Base-by-base conservation (phyloP, 2,113 vertebrate genomes). In the Brachirus orientalis region DNA sequence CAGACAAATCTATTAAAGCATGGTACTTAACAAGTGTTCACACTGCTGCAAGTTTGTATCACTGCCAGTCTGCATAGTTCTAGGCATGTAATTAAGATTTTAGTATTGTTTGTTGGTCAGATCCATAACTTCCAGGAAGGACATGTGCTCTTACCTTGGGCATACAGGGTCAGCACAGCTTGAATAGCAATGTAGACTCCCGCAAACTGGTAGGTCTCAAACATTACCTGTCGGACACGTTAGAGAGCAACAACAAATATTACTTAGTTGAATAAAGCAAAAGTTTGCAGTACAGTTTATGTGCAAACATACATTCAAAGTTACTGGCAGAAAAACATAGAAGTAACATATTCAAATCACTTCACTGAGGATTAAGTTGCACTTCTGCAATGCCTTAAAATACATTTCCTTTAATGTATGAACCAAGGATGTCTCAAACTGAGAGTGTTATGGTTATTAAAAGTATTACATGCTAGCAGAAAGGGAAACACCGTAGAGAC, bases 131-230 rank as follows among this genome's bases (percentile, higher is more conserved):
- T 28, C 28, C 28, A 28, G 14, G 40, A 43, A 10, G 4, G 1
- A 13, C 14, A 13, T 87, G 18, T 33, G 16, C 7, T 28, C 93
- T 67, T 92, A 99, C 97, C 97, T 96, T 99, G 97, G 75, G 97
- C 97, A 79, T 99, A 99, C 33, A 99, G 92, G 57, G 97, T 99
- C 79, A 99, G 93, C 81, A 99, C 97, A 70, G 97, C 97, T 88
- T 99, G 97, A 87, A 99, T 99, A 62, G 97, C 97, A 80, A 99
- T 96, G 82, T 99, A 98, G 40, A 99, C 96, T 18, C 97, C 97
- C 82, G 93, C 92, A 91, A 99, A 99, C 88, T 98, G 96, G 87
- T 99, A 99, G 0, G 95, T 98, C 93, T 99, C 97, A 93, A 98
- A 99, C 97, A 99, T 99, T 63, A 99, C 96, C 97, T 99, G 88